Evolutionary conservation across 92 coral and sea anemone genomes (phyloP).

Genomic region (Zoanthus sociatus): DNA sequence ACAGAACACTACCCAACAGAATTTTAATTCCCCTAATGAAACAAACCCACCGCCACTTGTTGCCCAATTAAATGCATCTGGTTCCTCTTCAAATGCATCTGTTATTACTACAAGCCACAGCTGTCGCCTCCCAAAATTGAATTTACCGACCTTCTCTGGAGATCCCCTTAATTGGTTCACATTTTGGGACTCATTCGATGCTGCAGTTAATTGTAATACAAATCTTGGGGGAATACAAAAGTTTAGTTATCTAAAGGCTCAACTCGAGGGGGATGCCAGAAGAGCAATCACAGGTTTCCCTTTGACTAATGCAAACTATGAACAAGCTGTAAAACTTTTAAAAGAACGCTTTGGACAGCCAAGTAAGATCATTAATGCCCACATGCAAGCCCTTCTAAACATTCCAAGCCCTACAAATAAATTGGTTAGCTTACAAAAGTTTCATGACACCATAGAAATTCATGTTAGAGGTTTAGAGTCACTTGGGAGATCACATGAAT

Average conservation of each 20-base stretch:
- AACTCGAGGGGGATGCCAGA: not conserved
- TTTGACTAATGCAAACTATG: constrained; percentile 2
- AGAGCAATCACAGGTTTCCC: not conserved
- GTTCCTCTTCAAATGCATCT: not conserved
- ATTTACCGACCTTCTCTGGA: not conserved
- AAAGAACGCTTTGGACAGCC: not conserved
- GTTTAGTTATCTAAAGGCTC: not conserved
- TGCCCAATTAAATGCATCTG: not conserved
- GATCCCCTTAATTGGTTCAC: not conserved
- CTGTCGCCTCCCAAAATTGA: no score
- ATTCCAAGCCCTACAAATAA: not conserved
- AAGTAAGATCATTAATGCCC: constrained; percentile 45
- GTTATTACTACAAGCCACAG: not conserved
- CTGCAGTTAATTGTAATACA: no score
- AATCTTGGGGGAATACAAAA: not conserved
- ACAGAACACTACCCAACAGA: constrained; percentile 1
- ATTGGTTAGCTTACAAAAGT: not conserved
- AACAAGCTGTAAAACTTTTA: not conserved
- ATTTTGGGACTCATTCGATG: not conserved
- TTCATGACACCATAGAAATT: constrained; percentile 49
- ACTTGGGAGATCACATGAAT: constrained; percentile 33
- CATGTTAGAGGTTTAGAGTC: constrained; percentile 30
- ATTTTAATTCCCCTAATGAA: not conserved
- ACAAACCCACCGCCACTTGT: not conserved
- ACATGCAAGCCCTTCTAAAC: constrained; percentile 43